Evolutionary conservation across 1,140 invertebrate species (phyloP).

Genomic region (Bactericera cockerelli): DNA sequence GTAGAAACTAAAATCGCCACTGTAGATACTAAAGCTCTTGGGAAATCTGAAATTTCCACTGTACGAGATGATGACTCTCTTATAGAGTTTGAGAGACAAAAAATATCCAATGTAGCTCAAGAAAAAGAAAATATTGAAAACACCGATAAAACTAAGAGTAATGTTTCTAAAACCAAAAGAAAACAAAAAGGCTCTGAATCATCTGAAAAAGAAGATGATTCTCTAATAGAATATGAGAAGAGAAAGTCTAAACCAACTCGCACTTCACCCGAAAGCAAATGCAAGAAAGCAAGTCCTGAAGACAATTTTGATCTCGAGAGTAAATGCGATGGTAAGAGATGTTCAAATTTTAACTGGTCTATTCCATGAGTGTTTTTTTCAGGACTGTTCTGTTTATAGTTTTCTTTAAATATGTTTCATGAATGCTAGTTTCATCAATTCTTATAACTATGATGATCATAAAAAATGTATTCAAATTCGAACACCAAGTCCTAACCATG

Average conservation of each 20-base stretch:
- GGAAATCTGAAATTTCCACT: constrained; percentile 20
- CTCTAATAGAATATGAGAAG: constrained; percentile 18
- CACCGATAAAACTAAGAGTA: constrained; percentile 19
- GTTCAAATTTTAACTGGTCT: no score
- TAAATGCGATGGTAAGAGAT: no score
- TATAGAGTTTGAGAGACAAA: constrained; percentile 21
- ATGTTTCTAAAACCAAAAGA: not conserved
- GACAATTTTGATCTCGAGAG: no score
- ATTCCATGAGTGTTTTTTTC: no score
- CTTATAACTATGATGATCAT: no score
- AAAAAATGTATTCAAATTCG: no score
- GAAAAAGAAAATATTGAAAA: constrained; percentile 21
- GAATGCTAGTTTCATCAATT: no score
- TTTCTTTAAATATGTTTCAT: no score
- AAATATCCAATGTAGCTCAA: constrained; percentile 16
- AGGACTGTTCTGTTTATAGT: no score
- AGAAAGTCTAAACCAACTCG: constrained; percentile 11
- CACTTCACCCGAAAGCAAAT: not conserved
- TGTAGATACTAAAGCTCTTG: constrained; percentile 11
- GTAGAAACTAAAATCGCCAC: not conserved
- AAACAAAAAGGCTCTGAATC: constrained; percentile 15
- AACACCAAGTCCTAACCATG: no score
- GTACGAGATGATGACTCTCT: constrained; percentile 24
- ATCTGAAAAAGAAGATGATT: constrained; percentile 19
- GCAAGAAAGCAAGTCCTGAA: not conserved